Evolutionary conservation across 2,888 invertebrate genomes (phyloP).

Genomic region (Bembecia ichneumoniformis): DNA sequence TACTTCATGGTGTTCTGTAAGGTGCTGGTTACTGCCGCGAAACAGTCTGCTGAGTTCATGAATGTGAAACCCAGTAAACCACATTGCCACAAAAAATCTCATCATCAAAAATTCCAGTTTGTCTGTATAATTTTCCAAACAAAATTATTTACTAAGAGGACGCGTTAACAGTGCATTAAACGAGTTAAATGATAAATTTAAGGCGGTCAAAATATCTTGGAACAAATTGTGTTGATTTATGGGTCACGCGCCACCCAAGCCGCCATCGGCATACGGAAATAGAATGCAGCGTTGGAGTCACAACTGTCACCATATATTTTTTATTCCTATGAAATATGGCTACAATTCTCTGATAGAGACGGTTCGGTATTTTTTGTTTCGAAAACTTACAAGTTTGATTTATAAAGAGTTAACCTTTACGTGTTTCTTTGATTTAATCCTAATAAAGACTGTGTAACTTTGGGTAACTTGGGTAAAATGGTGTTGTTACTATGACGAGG

Average conservation of each 20-base stretch:
- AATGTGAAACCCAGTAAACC: no score
- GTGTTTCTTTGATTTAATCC: no score
- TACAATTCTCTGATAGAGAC: no score
- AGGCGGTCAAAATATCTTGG: constrained; percentile 42
- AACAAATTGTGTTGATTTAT: constrained; percentile 62
- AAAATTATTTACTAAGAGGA: constrained; percentile 11
- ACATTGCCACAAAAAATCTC: no score
- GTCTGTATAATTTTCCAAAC: background rate
- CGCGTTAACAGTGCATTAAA: constrained; percentile 14
- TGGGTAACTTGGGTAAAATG: no score
- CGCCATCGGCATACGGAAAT: constrained; percentile 36
- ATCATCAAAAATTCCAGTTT: no score
- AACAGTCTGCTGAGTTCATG: no score
- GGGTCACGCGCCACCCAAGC: constrained; percentile 50
- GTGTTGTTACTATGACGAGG: no score
- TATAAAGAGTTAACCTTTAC: no score
- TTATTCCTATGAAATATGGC: background rate
- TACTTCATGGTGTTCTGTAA: background rate
- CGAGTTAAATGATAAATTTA: constrained; percentile 34
- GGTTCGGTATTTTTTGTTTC: no score
- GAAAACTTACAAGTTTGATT: no score
- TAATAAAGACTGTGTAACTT: no score
- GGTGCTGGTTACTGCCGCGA: background rate
- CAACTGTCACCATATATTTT: background rate
- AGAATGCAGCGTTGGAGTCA: constrained; percentile 27